Evolutionary conservation across 2,888 invertebrate species (phyloP).

Genomic region (Acronicta aceris): DNA sequence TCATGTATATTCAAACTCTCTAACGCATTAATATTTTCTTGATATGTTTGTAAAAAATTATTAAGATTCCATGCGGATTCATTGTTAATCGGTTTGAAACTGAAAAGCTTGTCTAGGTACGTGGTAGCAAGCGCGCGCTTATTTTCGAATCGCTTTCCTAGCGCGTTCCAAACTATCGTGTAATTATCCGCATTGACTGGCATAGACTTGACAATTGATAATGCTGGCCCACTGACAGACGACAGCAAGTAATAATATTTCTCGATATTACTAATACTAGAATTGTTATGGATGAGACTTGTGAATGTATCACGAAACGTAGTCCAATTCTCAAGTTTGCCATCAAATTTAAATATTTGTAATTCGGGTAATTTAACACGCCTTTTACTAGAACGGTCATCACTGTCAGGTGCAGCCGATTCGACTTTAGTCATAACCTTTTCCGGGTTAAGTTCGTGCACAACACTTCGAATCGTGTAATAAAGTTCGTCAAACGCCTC

Average conservation of each 20-base stretch:
- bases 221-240: conserved; percentile 2
- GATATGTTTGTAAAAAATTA: conserved; percentile 4
- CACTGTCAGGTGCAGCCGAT: not conserved
- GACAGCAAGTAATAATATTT: conserved; percentile 5
- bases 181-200: conserved; percentile 9
- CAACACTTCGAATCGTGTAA: not conserved
- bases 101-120: conserved; percentile 4
- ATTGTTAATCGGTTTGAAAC: not conserved
- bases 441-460: not conserved
- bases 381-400: not conserved
- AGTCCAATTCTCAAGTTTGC: conserved; percentile 1
- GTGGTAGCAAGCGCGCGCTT: not conserved
- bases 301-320: conserved; percentile 4
- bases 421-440: not conserved
- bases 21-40: conserved; percentile 3
- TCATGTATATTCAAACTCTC: conserved; percentile 7
- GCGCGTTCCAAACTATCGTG: not conserved
- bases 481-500: not conserved
- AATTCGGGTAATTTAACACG: not conserved
- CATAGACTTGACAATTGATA: conserved; percentile 3
- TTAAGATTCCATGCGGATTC: not conserved
- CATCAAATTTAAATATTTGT: conserved; percentile 2
- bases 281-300: not conserved
- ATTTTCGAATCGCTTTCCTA: conserved; percentile 2
- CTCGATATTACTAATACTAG: not conserved